Base-by-base conservation (phyloP, 2,113 vertebrate species). In the Gorsachius goisagi region DNA sequence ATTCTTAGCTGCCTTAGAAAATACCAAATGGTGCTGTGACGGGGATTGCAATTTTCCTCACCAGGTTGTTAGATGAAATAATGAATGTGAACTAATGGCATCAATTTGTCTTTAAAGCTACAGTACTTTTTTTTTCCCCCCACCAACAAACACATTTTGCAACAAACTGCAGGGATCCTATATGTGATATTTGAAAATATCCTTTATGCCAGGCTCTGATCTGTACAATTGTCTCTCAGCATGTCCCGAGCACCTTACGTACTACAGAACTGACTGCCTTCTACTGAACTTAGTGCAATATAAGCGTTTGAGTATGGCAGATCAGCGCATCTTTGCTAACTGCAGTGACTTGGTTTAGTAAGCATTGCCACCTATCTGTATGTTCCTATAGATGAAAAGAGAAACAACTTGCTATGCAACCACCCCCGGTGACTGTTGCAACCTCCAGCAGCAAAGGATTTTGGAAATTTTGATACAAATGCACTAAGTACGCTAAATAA, bases 31-130 rank as follows among this genome's bases (percentile, higher is more conserved):
- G 50, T 63, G 44, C 53, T 79, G 5, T 85, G 85, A 88, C 37
- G 44, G 78, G 56, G 21, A 81, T 33, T 81, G 56, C 9, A 59
- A 76, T 95, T 96, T 96, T 92, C n/a, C 52, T 90, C 68, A 93
- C n/a, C 84, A 78, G 49, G 74, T 75, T 84, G 59, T n/a, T 94
- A 88, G 49, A 89, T 66, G 45, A 55, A 95, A 73, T 85, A 88
- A 84, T 58, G 52, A 86, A 91, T 67, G 44, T 71, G 67, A 97
- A 92, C 30, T 90, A 85, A 87, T 24, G 18, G 9, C 45, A 52
- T 39, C 47, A 58, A 50, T 82, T 90, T 86, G 7, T 73, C 53
- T 81, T 33, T 87, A 86, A 91, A 81, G 30, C 32, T 59, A 45
- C 12, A 73, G 45, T 53, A 45, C 3, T 3, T 69, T 73, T 69